Conservation (phyloP, 2,888 invertebrate species). For the Sarcophaga caerulescens region DNA sequence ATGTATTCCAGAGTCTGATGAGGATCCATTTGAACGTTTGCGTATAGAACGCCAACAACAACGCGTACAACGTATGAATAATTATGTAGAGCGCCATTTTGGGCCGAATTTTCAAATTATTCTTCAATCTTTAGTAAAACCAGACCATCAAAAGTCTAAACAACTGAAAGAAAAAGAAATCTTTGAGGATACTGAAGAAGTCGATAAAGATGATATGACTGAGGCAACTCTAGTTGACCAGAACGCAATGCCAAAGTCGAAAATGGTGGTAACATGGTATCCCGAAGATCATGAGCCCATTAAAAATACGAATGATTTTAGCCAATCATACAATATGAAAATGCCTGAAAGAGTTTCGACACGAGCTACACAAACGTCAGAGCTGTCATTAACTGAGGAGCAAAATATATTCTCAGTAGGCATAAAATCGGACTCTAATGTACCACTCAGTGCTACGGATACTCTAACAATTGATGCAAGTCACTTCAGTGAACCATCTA, state of each 20-base stretch:
- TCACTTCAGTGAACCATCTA: neutral
- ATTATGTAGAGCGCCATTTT: conserved; percentile 49
- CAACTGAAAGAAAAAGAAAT: neutral
- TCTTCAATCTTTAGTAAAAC: neutral
- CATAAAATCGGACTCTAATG: too few relatives aligned
- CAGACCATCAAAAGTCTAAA: neutral
- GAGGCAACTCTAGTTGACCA: neutral
- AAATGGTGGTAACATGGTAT: neutral
- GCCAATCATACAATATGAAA: too few relatives aligned
- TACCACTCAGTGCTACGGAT: neutral
- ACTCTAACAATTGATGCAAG: neutral
- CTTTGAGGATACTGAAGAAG: neutral
- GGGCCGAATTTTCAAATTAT: conserved; percentile 34
- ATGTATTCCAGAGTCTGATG: conserved; percentile 39
- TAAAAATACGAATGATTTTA: too few relatives aligned
- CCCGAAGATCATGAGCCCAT: too few relatives aligned
- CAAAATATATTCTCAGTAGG: too few relatives aligned
- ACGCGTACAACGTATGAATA: conserved; percentile 45
- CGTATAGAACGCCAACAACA: conserved; percentile 50
- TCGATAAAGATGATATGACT: neutral
- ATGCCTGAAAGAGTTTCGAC: too few relatives aligned
- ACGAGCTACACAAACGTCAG: too few relatives aligned
- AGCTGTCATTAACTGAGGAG: too few relatives aligned
- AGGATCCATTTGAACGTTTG: conserved; percentile 56
- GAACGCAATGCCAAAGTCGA: neutral